Evolutionary conservation across 2,797 vertebrate species (phyloP).

Genomic region (Anguilla obscura): DNA sequence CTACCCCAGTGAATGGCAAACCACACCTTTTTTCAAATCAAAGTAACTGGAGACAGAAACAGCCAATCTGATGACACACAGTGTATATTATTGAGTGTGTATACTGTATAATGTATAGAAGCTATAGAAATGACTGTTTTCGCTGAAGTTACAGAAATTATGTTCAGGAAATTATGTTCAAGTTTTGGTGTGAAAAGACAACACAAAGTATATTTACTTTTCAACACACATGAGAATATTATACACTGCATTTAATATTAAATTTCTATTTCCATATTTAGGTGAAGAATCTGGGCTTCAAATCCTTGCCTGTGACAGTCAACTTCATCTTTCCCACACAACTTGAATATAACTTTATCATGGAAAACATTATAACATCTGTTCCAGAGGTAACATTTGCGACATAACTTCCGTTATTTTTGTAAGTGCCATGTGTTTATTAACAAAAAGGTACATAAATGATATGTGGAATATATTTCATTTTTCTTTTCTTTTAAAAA

Average conservation of each 20-base stretch:
- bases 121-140: not conserved
- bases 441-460: not conserved
- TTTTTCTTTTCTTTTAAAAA: no score
- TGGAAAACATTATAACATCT: constrained; percentile 50
- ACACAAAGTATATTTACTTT: constrained; percentile 25
- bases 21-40: no score
- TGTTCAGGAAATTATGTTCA: constrained; percentile 18
- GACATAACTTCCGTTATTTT: not conserved
- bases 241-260: not conserved
- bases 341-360: constrained; percentile 55
- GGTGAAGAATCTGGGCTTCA: constrained; percentile 64
- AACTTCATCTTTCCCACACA: constrained; percentile 56
- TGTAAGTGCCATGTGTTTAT: not conserved
- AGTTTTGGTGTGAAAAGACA: not conserved
- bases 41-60: no score
- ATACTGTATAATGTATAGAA: no score
- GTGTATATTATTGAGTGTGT: no score
- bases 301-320: constrained; percentile 57
- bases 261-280: constrained; percentile 39
- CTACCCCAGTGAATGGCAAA: no score
- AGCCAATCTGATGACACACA: no score
- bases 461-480: no score
- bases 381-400: constrained; percentile 50
- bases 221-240: not conserved
- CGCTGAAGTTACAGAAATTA: not conserved